Base-by-base conservation (phyloP, 2,888 invertebrate genomes). In the Morpho deidamia region DNA sequence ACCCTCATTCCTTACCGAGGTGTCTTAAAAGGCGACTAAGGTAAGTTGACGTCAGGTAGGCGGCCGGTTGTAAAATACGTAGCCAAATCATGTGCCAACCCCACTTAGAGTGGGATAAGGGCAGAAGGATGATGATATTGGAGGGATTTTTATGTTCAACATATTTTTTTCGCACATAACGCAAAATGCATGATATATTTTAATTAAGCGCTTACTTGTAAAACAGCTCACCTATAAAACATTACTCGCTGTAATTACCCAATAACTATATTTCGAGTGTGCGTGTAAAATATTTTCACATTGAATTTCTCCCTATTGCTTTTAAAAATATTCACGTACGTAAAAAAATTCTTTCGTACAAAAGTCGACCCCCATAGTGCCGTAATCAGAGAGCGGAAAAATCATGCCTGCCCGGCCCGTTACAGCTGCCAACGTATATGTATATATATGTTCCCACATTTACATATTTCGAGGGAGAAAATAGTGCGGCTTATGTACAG, bases 351-450 rank as follows among this genome's bases (percentile, higher is more conserved):
- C 64, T 63, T 62, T 61, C 59, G 48, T 48, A 48, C 40, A 48
- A 64, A 56, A 66, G 58, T 56, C 61, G 58, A 61, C 48, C 61
- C n/a, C 67, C 67, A 58, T 61, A 53, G 56, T 53, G 53, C 43
- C 46, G 52, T 44, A 64, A 10, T 58, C 62, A 66, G 59, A 55
- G 49, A 63, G 63, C 72, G 71, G 69, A 64, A 73, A 70, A 67
- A 69, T 67, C 66, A 64, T 59, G 64, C 62, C 62, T 60, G 63
- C 58, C 57, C 59, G 50, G 53, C 56, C 56, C 53, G 60, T 48
- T 58, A 46, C 52, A 44, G 50, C 44, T 10, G 8, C 12, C 43
- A 33, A 44, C 23, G 39, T 42, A 37, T 46, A 11, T 49, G 14
- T 46, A 11, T 8, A 23, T 49, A 8, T 48, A 33, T 48, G 48